Evolutionary conservation across 2,888 invertebrate species (phyloP).

Genomic region (Camptogramma bilineatum): DNA sequence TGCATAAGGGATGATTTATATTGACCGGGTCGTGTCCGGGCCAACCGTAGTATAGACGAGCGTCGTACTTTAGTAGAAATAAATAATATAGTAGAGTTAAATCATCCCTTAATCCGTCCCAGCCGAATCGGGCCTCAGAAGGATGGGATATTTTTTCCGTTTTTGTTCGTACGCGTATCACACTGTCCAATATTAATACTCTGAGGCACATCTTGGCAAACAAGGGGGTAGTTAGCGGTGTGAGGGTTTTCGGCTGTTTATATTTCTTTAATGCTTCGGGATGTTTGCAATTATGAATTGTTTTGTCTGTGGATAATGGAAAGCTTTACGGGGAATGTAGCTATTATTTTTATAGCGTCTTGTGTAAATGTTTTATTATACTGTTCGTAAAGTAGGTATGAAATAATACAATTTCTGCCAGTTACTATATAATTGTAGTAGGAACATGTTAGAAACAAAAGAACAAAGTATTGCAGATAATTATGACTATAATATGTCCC

Average conservation of each 20-base stretch:
- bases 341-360: constrained; percentile 32
- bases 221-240: constrained; percentile 67
- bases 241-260: constrained; percentile 45
- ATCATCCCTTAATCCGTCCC: too few species aligned
- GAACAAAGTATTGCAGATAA: too few species aligned
- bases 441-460: background rate
- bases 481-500: too few species aligned
- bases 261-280: constrained; percentile 48
- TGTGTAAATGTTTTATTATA: constrained; percentile 28
- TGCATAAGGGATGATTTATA: too few species aligned
- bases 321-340: constrained; percentile 35
- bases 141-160: too few species aligned
- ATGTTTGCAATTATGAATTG: constrained; percentile 50
- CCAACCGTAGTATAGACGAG: too few species aligned
- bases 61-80: too few species aligned
- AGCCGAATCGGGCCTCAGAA: too few species aligned
- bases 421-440: background rate
- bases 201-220: constrained; percentile 68
- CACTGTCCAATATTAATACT: constrained; percentile 34
- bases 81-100: too few species aligned
- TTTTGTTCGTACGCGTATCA: constrained; percentile 4
- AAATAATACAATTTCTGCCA: background rate
- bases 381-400: constrained; percentile 26
- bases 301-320: constrained; percentile 50
- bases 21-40: too few species aligned